These are phyloP conservation scores for Trichopria drosophilae DNA, from an alignment of 2,888 invertebrate genomes.

Conservation along the genomic window DNA sequence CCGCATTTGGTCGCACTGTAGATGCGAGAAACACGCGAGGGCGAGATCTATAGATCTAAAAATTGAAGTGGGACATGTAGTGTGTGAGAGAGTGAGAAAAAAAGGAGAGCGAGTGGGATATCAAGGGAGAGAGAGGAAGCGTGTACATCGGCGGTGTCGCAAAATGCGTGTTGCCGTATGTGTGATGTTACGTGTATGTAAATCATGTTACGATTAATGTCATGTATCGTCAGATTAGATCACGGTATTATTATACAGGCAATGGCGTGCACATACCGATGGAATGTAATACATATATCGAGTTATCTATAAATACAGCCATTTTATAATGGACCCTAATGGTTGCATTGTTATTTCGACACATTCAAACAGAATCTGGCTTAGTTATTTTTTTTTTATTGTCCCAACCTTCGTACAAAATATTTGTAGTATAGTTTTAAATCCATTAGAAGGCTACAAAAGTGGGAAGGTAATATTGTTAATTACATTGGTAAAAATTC, in stretches of 20 bases:
- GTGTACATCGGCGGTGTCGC: constrained; percentile 43
- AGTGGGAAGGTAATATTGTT: too few relatives aligned
- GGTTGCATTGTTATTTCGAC: background rate
- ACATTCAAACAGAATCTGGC: background rate
- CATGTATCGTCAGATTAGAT: constrained; percentile 51
- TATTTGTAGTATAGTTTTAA: too few relatives aligned
- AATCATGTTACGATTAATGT: constrained; percentile 55
- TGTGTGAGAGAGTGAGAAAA: background rate
- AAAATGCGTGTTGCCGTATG: constrained; percentile 54
- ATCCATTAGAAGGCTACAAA: too few relatives aligned
- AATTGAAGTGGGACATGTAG: too few relatives aligned
- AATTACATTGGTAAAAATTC: too few relatives aligned
- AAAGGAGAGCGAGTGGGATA: constrained; percentile 9
- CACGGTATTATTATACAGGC: constrained; percentile 43
- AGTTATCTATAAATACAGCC: constrained; percentile 57
- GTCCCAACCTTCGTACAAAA: too few relatives aligned
- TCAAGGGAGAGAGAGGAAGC: constrained; percentile 28
- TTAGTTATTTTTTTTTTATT: too few relatives aligned
- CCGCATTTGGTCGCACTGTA: too few relatives aligned
- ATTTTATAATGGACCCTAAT: constrained; percentile 59
- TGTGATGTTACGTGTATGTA: constrained; percentile 56
- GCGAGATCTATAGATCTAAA: too few relatives aligned
- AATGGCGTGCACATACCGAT: constrained; percentile 41
- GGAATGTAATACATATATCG: constrained; percentile 56
- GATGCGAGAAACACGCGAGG: background rate